phyloP scores from a whole-genome alignment of 2,888 invertebrate genomes.

The Choristoneura rosaceana region DNA sequence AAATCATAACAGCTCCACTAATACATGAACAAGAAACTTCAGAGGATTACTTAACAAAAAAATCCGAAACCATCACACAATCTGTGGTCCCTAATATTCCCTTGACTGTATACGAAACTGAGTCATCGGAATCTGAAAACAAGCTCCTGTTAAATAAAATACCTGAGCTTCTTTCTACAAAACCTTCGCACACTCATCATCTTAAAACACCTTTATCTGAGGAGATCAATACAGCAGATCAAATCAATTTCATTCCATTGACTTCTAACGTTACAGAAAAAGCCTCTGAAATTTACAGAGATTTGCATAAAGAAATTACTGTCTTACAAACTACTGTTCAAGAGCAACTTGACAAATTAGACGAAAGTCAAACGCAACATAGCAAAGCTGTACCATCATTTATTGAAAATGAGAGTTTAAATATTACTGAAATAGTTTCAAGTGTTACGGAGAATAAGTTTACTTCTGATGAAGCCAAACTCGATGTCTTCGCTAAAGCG shows the following conservation, averaged over 20 bases:
- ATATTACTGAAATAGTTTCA: slow-evolving; percentile 83
- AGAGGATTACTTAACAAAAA: slow-evolving; percentile 58
- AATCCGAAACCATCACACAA: slow-evolving; percentile 69
- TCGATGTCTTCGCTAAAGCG: slow-evolving; percentile 78
- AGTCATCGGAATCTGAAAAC: slow-evolving; percentile 88
- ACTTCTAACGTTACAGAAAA: slow-evolving; percentile 52
- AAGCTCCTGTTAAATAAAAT: slow-evolving; percentile 69
- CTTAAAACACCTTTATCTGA: slow-evolving; percentile 74
- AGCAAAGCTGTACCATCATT: slow-evolving; percentile 84
- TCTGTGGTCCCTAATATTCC: slow-evolving; percentile 86
- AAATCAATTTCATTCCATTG: slow-evolving; percentile 62
- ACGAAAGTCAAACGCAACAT: slow-evolving; percentile 82
- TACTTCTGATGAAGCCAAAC: slow-evolving; percentile 63
- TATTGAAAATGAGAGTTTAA: slow-evolving; percentile 86
- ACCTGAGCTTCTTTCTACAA: slow-evolving; percentile 58
- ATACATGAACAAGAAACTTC: slow-evolving; percentile 88
- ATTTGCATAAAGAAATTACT: slow-evolving; percentile 73
- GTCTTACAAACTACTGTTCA: slow-evolving; percentile 69
- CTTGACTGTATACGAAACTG: slow-evolving; percentile 86
- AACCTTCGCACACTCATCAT: slow-evolving; percentile 62
- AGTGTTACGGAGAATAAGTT: slow-evolving; percentile 82
- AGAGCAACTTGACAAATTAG: slow-evolving; percentile 82
- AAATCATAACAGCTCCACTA: slow-evolving; percentile 85
- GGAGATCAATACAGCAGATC: slow-evolving; percentile 76
- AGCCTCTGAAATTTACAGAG: slow-evolving; percentile 63